Evolutionary conservation across 2,797 vertebrate genomes (phyloP), one percentile per base, ranked within the genome.

Genomic region (Microhierax caerulescens): DNA sequence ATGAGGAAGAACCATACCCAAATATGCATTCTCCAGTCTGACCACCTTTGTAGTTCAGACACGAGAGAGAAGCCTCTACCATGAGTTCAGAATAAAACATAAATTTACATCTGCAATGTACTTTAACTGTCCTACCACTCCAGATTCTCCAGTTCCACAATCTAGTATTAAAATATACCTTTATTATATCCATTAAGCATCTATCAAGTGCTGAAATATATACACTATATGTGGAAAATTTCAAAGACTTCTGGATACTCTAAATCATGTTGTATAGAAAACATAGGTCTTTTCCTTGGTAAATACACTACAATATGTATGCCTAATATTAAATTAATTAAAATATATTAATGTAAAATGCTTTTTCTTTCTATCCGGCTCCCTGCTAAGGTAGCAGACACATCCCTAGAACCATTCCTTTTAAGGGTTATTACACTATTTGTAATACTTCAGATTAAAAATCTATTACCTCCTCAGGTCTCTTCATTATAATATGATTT

Each of bases 391-490:
- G 22, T 79, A 93, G 25, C 34, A 91, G 39, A 79, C 41, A 82
- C 36, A 73, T 53, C 15, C 10, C 19, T 72, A 88, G 53, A 85
- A 75, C 24, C 25, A 77, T 61, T 89, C 30, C 14, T 93, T 21
- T 93, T 75, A 69, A 69, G 47, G 45, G 7, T 75, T 93, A 51
- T 73, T 65, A 45, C 47, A 48, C 32, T 90, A n/a, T 69, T 88
- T 84, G 73, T 51, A 93, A 78, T 45, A 50, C 10, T 79, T 93
- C 56, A 79, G 48, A 85, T 92, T 88, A 88, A 91, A 96, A 86
- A 95, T 85, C 7, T 70, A 65, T 85, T 92, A 51, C 45, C 77
- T 93, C n/a, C 30, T 83, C 37, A 75, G 22, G 34, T 95, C 65
- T 86, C 50, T 73, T 91, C 60, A 78, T 89, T 87, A 79, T 47